Conservation (phyloP, 92 coral and sea anemone species). For the Porites rus region DNA sequence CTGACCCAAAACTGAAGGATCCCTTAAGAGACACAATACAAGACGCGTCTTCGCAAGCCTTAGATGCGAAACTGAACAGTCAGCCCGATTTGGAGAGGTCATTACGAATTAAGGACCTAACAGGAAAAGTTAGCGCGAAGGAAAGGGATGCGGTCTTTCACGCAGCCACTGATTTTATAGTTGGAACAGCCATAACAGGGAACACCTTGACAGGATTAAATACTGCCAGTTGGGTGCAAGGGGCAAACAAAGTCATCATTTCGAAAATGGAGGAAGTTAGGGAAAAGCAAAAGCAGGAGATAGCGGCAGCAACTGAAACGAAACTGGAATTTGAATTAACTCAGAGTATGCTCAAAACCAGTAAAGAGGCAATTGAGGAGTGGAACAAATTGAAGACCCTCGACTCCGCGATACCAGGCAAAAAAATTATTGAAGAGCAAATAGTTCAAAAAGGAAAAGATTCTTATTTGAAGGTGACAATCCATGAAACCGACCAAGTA, state of each 20-base stretch:
- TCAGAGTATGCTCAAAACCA: slow-evolving; percentile 26
- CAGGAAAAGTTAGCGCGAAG: neutral
- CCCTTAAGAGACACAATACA: neutral
- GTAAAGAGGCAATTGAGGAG: neutral
- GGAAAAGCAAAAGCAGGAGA: neutral
- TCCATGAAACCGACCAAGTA: slow-evolving; percentile 12
- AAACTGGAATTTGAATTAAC: slow-evolving; percentile 45
- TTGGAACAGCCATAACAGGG: slow-evolving; percentile 8
- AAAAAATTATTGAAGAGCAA: neutral
- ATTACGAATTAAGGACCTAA: neutral
- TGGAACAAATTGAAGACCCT: slow-evolving; percentile 19
- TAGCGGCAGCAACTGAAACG: slow-evolving; percentile 1
- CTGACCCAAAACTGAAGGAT: slow-evolving; percentile 9
- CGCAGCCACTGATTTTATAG: slow-evolving; percentile 42
- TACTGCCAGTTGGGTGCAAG: slow-evolving; percentile 37
- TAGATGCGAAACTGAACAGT: slow-evolving; percentile 4
- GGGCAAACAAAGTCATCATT: neutral
- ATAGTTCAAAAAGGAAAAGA: neutral
- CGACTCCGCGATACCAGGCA: neutral
- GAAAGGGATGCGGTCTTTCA: slow-evolving; percentile 31
- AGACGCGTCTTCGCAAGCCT: neutral
- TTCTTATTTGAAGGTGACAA: neutral
- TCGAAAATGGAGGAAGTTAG: neutral
- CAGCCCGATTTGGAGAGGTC: slow-evolving; percentile 29
- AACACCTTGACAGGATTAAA: neutral